Evolutionary conservation across 2,113 vertebrate genomes (phyloP), one percentile per base, ranked within the genome.

Genomic region (Helogale parvula): DNA sequence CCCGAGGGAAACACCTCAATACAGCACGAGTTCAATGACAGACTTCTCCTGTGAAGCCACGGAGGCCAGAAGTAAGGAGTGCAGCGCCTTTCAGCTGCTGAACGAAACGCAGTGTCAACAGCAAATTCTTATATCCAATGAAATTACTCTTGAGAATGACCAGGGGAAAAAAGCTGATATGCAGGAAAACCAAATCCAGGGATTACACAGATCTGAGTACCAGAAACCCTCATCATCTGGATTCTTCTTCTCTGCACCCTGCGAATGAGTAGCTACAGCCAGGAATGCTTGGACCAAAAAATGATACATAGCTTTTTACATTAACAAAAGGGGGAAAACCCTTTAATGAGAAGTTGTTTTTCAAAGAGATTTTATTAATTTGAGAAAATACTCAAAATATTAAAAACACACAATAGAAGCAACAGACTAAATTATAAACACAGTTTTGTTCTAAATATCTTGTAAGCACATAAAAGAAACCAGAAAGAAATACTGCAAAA

Each of bases 401-500:
- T 60, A 60, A 86, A 97, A 94, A 63, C 13, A 60, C 65, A 31
- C 15, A 72, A 88, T 68, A 19, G 66, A 41, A 92, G 38, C 10
- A 71, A 79, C 5, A 69, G 8, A 89, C 29, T 90, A 89, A 72
- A 88, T 63, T n/a, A 84, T 4, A 82, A 14, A 82, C 16, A 15
- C 1, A 71, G 3, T 72, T 82, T 50, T 95, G 50, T n/a, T 83
- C 92, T 68, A 90, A 65, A 16, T 65, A 94, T 76, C 80, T 84
- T 79, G 84, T 81, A 92, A 81, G 45, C 45, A 94, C 14, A 94
- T 52, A 60, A 93, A 95, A 82, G 33, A 92, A 95, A 95, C 38
- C 68, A 31, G 41, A 65, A 90, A 90, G 17, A 38, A 93, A 69
- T 54, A 66, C 76, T 88, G 23, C 47, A 93, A 84, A 90, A 35